These are phyloP conservation scores for Sebastes kiyomatsui DNA, from an alignment of 2,797 vertebrate genomes.

Conservation along the genomic window DNA sequence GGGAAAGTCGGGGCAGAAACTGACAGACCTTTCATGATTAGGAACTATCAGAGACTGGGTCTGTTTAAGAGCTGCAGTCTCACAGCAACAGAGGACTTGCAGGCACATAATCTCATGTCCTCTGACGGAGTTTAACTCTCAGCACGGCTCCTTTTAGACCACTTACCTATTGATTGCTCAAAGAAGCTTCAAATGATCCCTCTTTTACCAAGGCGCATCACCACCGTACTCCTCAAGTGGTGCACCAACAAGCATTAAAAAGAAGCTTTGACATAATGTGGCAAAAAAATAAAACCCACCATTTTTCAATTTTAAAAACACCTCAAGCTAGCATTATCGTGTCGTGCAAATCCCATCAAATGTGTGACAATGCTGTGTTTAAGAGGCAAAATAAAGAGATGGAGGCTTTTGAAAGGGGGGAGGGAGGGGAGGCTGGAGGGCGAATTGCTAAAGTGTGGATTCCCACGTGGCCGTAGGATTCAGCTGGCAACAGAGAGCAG, in stretches of 20 bases:
- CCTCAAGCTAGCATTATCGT: constrained; percentile 55
- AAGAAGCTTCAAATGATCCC: constrained; percentile 45
- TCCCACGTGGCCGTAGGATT: constrained; percentile 63
- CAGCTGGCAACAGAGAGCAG: constrained; percentile 62
- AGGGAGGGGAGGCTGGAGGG: constrained; percentile 31
- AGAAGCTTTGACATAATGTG: constrained; percentile 16
- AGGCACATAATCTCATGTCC: constrained; percentile 70
- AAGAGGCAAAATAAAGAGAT: constrained; percentile 57
- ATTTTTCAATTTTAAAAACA: constrained; percentile 52
- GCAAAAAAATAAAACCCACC: not conserved
- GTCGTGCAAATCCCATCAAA: constrained; percentile 58
- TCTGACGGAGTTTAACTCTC: constrained; percentile 62
- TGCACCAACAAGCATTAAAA: constrained; percentile 25
- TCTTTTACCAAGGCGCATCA: constrained; percentile 38
- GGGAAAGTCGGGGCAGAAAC: constrained; percentile 67
- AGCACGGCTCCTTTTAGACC: constrained; percentile 44
- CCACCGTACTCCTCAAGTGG: constrained; percentile 28
- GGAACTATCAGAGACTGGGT: constrained; percentile 62
- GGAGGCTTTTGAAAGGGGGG: constrained; percentile 39
- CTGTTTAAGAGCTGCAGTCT: constrained; percentile 73
- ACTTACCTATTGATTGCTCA: constrained; percentile 65
- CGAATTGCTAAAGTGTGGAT: constrained; percentile 68
- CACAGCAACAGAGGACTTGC: constrained; percentile 75
- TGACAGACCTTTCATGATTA: constrained; percentile 78
- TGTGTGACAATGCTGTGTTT: constrained; percentile 58